phyloP scores from a whole-genome alignment of 2,797 vertebrate species.

The Ceryle rudis region DNA sequence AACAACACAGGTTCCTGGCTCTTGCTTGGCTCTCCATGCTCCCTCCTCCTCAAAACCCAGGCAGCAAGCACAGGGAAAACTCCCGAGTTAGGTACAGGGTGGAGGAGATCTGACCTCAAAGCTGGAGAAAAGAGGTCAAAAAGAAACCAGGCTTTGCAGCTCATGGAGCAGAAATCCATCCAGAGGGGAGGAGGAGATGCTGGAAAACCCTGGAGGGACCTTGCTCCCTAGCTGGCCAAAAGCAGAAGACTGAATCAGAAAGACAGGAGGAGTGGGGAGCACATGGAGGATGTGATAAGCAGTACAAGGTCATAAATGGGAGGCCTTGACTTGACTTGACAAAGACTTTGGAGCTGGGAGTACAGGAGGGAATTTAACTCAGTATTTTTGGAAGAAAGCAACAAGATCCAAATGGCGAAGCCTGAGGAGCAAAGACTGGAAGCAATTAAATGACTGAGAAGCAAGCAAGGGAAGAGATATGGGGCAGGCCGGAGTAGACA shows the following conservation, averaged over 20 bases:
- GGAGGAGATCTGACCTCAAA: background rate
- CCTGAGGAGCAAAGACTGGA: background rate
- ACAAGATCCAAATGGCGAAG: background rate
- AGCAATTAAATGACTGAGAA: background rate
- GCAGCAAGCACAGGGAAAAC: background rate
- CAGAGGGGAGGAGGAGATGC: background rate
- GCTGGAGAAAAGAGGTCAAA: background rate
- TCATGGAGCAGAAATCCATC: background rate
- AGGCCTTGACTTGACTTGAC: background rate
- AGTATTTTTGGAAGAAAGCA: background rate
- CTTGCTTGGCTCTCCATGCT: background rate
- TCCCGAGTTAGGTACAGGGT: accelerated
- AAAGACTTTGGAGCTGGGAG: background rate
- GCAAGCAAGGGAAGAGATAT: background rate
- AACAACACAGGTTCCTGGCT: background rate
- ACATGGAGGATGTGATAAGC: accelerated
- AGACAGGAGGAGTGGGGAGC: background rate
- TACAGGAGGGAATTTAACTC: background rate
- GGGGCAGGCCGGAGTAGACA: background rate
- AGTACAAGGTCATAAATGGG: background rate
- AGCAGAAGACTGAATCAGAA: background rate
- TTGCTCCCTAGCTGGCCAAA: background rate
- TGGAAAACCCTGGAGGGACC: background rate
- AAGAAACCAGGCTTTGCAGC: background rate
- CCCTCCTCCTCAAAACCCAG: background rate